Conservation (phyloP, 2,888 invertebrate genomes). For the Ophion obscuratus region DNA sequence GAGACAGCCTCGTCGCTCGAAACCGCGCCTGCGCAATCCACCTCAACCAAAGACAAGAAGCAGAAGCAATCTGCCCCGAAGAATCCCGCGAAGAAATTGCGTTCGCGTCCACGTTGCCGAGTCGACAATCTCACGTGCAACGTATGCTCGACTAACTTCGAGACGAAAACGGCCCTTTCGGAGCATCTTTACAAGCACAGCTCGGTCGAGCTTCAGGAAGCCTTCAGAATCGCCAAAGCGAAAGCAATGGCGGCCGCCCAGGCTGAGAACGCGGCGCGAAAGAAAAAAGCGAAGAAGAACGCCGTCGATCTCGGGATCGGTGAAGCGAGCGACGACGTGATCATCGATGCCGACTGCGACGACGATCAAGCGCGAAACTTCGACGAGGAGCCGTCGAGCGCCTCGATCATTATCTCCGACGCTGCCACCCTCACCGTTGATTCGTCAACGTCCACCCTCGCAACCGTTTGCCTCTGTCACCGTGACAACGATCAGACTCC, state of each 20-base stretch:
- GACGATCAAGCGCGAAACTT: background rate
- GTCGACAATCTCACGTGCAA: slow-evolving; percentile 68
- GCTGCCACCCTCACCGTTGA: background rate
- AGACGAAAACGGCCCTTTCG: slow-evolving; percentile 69
- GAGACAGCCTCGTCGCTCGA: slow-evolving; percentile 21
- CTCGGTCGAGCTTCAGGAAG: slow-evolving; percentile 73
- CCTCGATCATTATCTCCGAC: background rate
- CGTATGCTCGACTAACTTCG: slow-evolving; percentile 73
- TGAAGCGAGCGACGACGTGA: background rate
- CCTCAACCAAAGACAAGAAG: background rate
- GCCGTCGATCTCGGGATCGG: background rate
- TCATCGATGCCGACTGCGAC: slow-evolving; percentile 26
- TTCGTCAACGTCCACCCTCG: background rate
- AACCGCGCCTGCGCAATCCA: slow-evolving; percentile 1
- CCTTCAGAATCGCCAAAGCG: slow-evolving; percentile 66
- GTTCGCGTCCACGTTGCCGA: slow-evolving; percentile 5
- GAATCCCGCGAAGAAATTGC: slow-evolving; percentile 1
- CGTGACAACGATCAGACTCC: slow-evolving; percentile 56
- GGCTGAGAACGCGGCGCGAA: background rate
- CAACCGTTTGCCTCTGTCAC: slow-evolving; percentile 77
- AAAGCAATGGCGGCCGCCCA: slow-evolving; percentile 58
- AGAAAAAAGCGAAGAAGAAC: background rate
- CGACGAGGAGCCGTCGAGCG: background rate
- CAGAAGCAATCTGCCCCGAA: background rate
- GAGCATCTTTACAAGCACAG: slow-evolving; percentile 77